Evolutionary conservation across 2,113 vertebrate species (phyloP).

Genomic region (Xenopus laevis): DNA sequence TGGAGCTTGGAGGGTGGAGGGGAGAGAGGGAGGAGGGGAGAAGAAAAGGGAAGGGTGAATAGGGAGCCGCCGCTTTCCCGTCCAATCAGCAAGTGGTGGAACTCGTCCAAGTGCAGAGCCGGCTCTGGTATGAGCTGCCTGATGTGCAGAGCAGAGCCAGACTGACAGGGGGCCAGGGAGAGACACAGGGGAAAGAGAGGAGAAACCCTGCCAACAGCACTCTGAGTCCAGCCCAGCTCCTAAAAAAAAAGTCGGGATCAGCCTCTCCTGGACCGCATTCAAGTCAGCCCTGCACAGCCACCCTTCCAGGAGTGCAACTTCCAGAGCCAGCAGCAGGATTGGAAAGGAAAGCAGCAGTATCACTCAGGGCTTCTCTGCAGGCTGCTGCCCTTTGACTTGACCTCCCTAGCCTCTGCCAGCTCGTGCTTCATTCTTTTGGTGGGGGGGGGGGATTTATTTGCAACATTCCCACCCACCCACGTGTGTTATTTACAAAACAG

Average conservation of each 20-base stretch:
- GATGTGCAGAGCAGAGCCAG: conserved; percentile 34
- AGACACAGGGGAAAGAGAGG: conserved; percentile 45
- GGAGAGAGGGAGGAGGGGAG: conserved; percentile 9
- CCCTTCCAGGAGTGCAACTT: conserved; percentile 60
- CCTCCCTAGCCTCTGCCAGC: conserved; percentile 66
- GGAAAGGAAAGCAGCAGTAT: conserved; percentile 47
- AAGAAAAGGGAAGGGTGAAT: conserved; percentile 38
- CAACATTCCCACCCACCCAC: background rate
- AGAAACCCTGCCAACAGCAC: conserved; percentile 41
- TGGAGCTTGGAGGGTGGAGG: background rate
- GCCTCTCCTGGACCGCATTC: conserved; percentile 72
- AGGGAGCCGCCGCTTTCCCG: conserved; percentile 51
- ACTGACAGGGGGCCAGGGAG: conserved; percentile 13
- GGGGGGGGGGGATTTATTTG: background rate
- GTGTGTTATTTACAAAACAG: conserved; percentile 43
- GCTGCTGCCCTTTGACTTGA: conserved; percentile 54
- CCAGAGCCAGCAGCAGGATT: conserved; percentile 57
- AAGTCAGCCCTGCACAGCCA: conserved; percentile 65
- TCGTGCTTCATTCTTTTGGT: conserved; percentile 35
- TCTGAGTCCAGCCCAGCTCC: conserved; percentile 61
- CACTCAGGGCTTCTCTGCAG: conserved; percentile 58
- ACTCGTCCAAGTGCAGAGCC: conserved; percentile 58
- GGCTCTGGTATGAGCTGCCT: conserved; percentile 43
- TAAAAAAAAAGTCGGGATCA: conserved; percentile 55
- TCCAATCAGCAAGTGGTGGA: conserved; percentile 65